Base-by-base conservation (phyloP, 2,113 vertebrate species). In the Tinamus guttatus region DNA sequence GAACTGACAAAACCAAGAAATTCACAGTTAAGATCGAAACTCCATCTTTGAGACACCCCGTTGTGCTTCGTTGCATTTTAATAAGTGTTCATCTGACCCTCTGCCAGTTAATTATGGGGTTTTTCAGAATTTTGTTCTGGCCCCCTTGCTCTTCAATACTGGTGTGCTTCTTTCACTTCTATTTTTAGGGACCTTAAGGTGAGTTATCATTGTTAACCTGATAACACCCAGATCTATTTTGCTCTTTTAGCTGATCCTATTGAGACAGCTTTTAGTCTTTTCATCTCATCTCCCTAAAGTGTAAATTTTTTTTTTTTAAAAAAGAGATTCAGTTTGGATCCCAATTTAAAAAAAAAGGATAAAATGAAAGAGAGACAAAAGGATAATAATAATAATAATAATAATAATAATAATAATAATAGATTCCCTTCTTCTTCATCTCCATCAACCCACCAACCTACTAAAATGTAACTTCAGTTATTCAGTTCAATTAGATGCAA, bases 31-130 rank as follows among this genome's bases (percentile, higher is more conserved):
- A 85, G 80, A 91, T 49, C 78, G 87, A 94, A 95, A 91, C 80
- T 91, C 85, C 74, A 79, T 92, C 69, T 89, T 96, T 94, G 68
- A 87, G 77, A 92, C 51, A 83, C 54, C 73, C 90, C 9, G 0
- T 96, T 90, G 90, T 96, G 87, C 81, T 77, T 93, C 85, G 87
- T 89, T 89, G 87, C 92, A 94, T 97, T 97, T 97, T 93, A 93
- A 95, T 93, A 89, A 63, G 68, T 49, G 51, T 47, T 94, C 77
- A 76, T 79, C 38, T 96, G 80, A 89, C 71, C 92, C 89, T 97
- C 87, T 90, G 32, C 41, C 63, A 90, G 73, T 94, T 96, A 95
- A 94, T 95, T 96, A 82, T 81, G 65, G 87, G 94, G 47, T 81
- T 89, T 88, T 80, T 95, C 76, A 91, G 88, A 96, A 94, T 93